These are phyloP conservation scores for Saguinus imperator DNA, from an alignment of 2,113 vertebrate species.

Conservation along the genomic window DNA sequence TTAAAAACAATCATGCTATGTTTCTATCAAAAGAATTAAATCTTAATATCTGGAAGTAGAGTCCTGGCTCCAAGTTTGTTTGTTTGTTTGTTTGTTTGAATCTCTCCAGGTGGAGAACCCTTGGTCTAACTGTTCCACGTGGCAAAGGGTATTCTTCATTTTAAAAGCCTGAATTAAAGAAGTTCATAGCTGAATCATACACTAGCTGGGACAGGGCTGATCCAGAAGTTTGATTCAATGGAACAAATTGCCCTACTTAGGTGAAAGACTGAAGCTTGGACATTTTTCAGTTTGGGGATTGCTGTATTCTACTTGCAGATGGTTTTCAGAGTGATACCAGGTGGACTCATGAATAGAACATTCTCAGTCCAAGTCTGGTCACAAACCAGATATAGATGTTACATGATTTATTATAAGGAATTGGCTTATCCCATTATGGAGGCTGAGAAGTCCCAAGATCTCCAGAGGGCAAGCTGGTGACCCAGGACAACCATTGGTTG, in stretches of 20 bases:
- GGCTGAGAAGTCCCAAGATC: background rate
- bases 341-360: constrained; percentile 22
- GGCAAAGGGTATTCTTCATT: background rate
- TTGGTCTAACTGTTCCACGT: background rate
- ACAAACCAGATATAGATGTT: background rate
- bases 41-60: background rate
- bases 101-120: background rate
- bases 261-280: background rate
- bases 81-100: background rate
- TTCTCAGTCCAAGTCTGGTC: background rate
- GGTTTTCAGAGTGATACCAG: constrained; percentile 25
- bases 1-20: background rate
- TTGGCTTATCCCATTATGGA: background rate
- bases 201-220: background rate
- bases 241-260: background rate
- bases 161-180: background rate
- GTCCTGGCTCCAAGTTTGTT: background rate
- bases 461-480: background rate
- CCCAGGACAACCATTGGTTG: background rate
- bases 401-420: background rate
- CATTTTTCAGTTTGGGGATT: background rate
- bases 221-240: background rate
- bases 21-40: constrained; percentile 27
- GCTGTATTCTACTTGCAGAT: constrained; percentile 1
- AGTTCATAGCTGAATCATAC: background rate